These are phyloP conservation scores for Crossocerus cetratus DNA, from an alignment of 2,888 invertebrate species.

Conservation along the genomic window DNA sequence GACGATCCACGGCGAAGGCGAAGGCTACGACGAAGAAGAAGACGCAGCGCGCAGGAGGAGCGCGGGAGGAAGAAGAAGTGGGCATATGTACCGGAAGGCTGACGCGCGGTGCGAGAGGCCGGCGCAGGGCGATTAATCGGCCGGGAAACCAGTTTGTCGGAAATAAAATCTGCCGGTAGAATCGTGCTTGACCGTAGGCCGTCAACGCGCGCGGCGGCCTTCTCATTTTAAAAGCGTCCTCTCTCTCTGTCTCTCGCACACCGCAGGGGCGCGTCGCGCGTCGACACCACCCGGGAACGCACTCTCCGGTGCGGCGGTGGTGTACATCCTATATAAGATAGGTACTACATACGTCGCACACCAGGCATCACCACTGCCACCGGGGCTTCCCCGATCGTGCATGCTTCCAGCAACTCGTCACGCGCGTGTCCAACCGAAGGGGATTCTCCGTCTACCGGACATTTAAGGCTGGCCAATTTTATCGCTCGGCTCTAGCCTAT, in stretches of 20 bases:
- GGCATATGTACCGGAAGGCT: slow-evolving; percentile 39
- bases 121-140: slow-evolving; percentile 68
- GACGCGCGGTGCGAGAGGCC: slow-evolving; percentile 11
- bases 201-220: slow-evolving; percentile 43
- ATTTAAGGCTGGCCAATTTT: slow-evolving; percentile 24
- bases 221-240: slow-evolving; percentile 46
- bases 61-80: slow-evolving; percentile 4
- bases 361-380: slow-evolving; percentile 42
- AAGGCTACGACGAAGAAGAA: neutral
- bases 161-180: slow-evolving; percentile 66
- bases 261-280: slow-evolving; percentile 33
- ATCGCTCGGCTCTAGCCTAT: slow-evolving; percentile 4
- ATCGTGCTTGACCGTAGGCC: slow-evolving; percentile 48
- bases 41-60: neutral
- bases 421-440: slow-evolving; percentile 47
- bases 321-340: too few species aligned
- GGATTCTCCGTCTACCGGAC: slow-evolving; percentile 49
- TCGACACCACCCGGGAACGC: slow-evolving; percentile 31
- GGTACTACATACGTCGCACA: too few species aligned
- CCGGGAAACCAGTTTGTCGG: slow-evolving; percentile 70
- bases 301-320: slow-evolving; percentile 7
- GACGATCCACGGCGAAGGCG: neutral
- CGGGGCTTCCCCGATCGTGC: slow-evolving; percentile 55
- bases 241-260: neutral
- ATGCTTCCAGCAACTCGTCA: slow-evolving; percentile 22